Conservation (phyloP, 2,888 invertebrate genomes). For the Drosophila flavopinicola region DNA sequence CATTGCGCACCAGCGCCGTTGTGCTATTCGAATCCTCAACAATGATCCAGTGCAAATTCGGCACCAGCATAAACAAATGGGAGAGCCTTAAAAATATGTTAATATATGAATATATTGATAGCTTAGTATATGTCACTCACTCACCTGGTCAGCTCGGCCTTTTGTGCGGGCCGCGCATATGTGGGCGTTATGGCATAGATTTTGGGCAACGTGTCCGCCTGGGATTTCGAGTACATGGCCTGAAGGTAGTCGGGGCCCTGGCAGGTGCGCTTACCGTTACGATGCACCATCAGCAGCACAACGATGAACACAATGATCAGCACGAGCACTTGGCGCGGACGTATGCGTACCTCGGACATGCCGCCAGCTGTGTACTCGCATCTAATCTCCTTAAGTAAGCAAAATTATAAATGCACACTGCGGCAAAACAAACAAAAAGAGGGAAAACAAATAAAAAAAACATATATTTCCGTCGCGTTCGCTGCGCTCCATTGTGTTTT, state of each 20-base stretch:
- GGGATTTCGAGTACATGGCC: conserved; percentile 67
- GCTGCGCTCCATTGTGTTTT: conserved; percentile 1
- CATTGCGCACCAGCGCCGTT: conserved; percentile 87
- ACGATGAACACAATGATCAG: conserved; percentile 79
- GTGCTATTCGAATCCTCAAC: conserved; percentile 92
- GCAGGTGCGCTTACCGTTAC: conserved; percentile 78
- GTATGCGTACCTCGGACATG: conserved; percentile 82
- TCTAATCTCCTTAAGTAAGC: conserved; percentile 18
- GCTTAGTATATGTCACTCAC: neutral
- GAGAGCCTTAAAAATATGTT: conserved; percentile 88
- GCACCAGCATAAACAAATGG: conserved; percentile 93
- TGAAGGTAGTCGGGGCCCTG: conserved; percentile 80
- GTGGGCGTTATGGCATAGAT: conserved; percentile 98
- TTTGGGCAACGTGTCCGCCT: conserved; percentile 85
- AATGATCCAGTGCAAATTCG: conserved; percentile 96
- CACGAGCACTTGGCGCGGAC: conserved; percentile 82
- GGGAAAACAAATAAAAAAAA: conserved; percentile 32
- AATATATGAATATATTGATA: too few relatives aligned
- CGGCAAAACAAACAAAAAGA: conserved; percentile 47
- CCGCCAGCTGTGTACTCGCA: conserved; percentile 11
- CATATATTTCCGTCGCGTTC: neutral
- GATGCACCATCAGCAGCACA: conserved; percentile 80
- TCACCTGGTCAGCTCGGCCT: conserved; percentile 95
- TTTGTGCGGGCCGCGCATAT: conserved; percentile 93
- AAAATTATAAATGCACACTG: conserved; percentile 20